Evolutionary conservation across 2,797 vertebrate species (phyloP), one percentile per base, ranked within the genome.

Genomic region (Sciurus carolinensis): DNA sequence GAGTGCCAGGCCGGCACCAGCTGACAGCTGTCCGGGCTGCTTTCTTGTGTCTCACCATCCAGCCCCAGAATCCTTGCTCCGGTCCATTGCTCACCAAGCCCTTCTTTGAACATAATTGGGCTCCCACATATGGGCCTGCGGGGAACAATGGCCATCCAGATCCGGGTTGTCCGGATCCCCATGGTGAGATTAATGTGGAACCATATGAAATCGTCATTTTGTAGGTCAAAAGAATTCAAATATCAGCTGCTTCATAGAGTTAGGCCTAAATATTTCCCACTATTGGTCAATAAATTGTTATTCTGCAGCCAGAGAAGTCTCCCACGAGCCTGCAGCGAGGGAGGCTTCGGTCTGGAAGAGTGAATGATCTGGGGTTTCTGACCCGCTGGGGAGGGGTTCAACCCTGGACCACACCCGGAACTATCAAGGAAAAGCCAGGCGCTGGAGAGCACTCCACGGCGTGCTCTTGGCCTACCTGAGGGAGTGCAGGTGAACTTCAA

Each of bases 1-100:
- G 30, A 14, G 86, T 0, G 26, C 95, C 73, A 73, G 81, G 76
- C 59, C 0, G 30, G 67, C 87, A 44, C 82, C 92, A 95, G 96
- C 95, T 96, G 93, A 62, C 86, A 83, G 97, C 97, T 89, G 93
- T 22, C 20, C 39, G 0, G 4, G 62, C 28, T 5, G 54, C 52
- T 12, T 67, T 14, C 72, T 10, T 83, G 22, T 13, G 14, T 87
- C 81, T 90, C 92, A 33, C 54, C 15, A 0, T 26, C 72, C 0
- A 54, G 69, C 52, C 83, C 85, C 13, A 11, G 76, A 50, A 69
- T 59, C 4, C 52, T n/a, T 17, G 52, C 57, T 77, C 42, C 1
- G 5, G 90, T 36, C 80, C 92, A 71, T 30, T 5, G 1, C 64
- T 73, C 64, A 84, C 67, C 42, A 54, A 81, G 77, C 4, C 39